Percentiles rank a stretch among this genome's conserved stretches.
Evolutionary conservation across 2,113 vertebrate genomes (phyloP).

Genomic region (Amphilophus citrinellus): DNA sequence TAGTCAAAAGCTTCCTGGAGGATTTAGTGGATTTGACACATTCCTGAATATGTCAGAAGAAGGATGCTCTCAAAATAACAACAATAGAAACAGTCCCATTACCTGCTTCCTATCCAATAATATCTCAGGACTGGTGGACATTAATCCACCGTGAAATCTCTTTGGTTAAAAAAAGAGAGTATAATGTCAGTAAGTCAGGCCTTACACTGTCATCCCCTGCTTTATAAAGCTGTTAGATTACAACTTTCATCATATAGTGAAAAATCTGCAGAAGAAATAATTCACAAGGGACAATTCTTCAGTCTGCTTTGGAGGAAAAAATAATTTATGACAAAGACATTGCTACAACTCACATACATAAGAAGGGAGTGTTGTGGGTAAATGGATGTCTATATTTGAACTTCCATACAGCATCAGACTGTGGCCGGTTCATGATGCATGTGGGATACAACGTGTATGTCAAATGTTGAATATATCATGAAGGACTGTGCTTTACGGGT

Average conservation of each 20-base stretch:
- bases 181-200: conserved; percentile 20
- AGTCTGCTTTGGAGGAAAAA: background rate
- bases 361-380: background rate
- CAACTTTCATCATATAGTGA: background rate
- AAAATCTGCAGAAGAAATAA: background rate
- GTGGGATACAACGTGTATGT: conserved; percentile 12
- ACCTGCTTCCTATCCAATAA: background rate
- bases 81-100: background rate
- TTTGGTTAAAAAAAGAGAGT: conserved; percentile 19
- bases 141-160: conserved; percentile 1
- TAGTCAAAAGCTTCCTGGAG: background rate
- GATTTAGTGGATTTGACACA: background rate
- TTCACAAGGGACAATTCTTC: background rate
- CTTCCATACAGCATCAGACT: background rate
- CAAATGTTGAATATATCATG: conserved; percentile 17
- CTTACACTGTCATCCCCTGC: conserved; percentile 20
- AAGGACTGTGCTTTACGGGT: conserved; percentile 20
- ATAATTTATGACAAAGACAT: background rate
- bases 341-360: background rate
- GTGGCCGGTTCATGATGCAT: background rate
- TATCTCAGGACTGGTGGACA: background rate
- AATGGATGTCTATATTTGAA: conserved; percentile 4
- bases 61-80: background rate
- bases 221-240: conserved; percentile 18
- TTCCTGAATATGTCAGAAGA: background rate